Base-by-base conservation (phyloP, 2,797 vertebrate genomes). In the Mus spretus region DNA sequence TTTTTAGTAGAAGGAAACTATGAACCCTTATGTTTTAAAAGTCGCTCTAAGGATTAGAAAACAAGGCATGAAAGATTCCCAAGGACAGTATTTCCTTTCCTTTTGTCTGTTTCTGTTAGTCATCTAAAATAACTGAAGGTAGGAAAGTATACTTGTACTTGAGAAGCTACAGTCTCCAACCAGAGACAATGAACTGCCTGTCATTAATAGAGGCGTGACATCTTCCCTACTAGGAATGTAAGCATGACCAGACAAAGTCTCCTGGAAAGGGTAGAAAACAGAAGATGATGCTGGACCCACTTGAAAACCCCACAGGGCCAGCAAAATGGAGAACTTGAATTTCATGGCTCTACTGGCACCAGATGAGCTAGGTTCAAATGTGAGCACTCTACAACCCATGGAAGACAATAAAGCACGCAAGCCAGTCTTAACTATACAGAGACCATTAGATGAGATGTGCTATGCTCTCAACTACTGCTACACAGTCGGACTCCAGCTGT, bases 1-100 rank as follows among this genome's bases (percentile, higher is more conserved):
- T 92, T 89, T 94, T 97, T 65, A 90, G 70, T 96, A 78, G 93
- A 94, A 89, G 53, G 40, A 81, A 96, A 89, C 31, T 67, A 67
- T 85, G 95, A 93, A 70, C 37, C 44, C 74, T 84, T 70, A 34
- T 79, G 59, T 44, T 92, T 89, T 96, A 83, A 91, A 92, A 95
- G 91, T 59, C n/a, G 31, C 63, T 90, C 20, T 86, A n/a, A 93
- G 8, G 75, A 19, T 6, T 50, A 82, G 65, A 91, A 84, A 93
- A 92, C 40, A 78, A 89, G 19, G 31, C 78, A 63, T 75, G 83
- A 81, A 81, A 67, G 26, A 92, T 34, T 91, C 7, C 20, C 11
- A 93, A 81, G 31, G 79, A 57, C 40, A 74, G 50, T 53, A 19
- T 12, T 47, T 65, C n/a, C 37, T 40, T 55, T 78, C 59, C 90